These are phyloP conservation scores for Caenorhabditis japonica DNA, from an alignment of 2,888 invertebrate genomes.

Conservation along the genomic window DNA sequence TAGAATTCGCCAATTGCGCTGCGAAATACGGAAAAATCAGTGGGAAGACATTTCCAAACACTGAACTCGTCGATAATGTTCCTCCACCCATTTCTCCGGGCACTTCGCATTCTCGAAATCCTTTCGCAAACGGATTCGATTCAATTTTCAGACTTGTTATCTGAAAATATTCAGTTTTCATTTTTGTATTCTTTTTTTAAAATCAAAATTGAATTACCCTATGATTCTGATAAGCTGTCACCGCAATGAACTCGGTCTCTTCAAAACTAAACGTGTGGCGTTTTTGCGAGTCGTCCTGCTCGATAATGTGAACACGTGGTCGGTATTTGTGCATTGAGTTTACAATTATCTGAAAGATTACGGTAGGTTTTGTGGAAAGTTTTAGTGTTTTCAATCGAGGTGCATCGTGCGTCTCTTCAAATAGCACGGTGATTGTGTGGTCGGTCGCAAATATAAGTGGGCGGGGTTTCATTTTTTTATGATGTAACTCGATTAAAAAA, in stretches of 20 bases:
- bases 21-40: constrained; percentile 36
- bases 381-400: too few species aligned
- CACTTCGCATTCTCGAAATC: constrained; percentile 88
- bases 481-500: background rate
- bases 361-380: too few species aligned
- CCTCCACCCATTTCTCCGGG: constrained; percentile 21
- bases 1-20: too few species aligned
- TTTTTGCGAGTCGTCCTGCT: constrained; percentile 31
- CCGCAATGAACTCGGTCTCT: constrained; percentile 97
- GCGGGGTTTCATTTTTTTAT: too few species aligned
- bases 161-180: constrained; percentile 80
- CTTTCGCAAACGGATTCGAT: constrained; percentile 98
- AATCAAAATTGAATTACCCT: constrained; percentile 81
- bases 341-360: constrained; percentile 93
- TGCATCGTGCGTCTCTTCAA: background rate
- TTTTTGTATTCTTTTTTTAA: too few species aligned
- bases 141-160: constrained; percentile 98
- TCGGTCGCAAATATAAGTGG: too few species aligned
- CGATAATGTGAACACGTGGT: constrained; percentile 93
- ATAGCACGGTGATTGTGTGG: background rate
- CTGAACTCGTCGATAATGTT: background rate
- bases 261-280: constrained; percentile 88
- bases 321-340: constrained; percentile 99
- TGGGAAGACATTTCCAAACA: constrained; percentile 23
- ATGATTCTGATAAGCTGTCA: constrained; percentile 99